Evolutionary conservation across 2,113 vertebrate species (phyloP).

Genomic region (Suricata suricatta): DNA sequence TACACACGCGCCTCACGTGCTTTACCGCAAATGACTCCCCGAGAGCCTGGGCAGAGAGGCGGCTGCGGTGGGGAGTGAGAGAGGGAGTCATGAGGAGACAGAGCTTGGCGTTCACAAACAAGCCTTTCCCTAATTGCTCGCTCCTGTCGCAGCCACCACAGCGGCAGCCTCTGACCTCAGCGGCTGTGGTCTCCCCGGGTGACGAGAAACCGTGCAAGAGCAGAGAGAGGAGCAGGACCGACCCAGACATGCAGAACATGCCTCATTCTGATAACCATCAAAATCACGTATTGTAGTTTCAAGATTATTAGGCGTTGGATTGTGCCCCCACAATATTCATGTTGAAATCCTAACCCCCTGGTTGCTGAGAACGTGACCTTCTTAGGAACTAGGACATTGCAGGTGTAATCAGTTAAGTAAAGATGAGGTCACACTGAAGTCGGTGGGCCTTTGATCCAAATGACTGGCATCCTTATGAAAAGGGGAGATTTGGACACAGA

Average conservation of each 20-base stretch:
- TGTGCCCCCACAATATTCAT: not conserved
- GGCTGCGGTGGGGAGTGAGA: not conserved
- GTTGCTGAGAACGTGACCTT: not conserved
- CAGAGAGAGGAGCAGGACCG: not conserved
- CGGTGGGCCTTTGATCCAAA: not conserved
- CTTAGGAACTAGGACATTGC: not conserved
- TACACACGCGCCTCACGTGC: not conserved
- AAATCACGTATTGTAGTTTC: not conserved
- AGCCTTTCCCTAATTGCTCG: constrained; percentile 44
- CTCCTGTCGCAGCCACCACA: not conserved
- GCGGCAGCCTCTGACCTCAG: constrained; percentile 48
- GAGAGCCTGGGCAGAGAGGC: constrained; percentile 34
- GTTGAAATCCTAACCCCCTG: not conserved
- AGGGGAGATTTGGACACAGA: not conserved
- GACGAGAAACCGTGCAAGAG: not conserved
- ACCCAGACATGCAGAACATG: not conserved
- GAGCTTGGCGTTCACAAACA: constrained; percentile 52
- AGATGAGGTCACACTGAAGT: not conserved
- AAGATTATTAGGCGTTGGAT: not conserved
- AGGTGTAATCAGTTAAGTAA: not conserved
- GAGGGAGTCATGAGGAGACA: constrained; percentile 44
- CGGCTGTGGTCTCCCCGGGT: not conserved
- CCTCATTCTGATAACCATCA: not conserved
- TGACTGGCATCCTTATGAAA: not conserved
- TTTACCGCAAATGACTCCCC: constrained; percentile 55